Evolutionary conservation across 2,888 invertebrate species (phyloP).

Genomic region (Ennomos fuscantarius): DNA sequence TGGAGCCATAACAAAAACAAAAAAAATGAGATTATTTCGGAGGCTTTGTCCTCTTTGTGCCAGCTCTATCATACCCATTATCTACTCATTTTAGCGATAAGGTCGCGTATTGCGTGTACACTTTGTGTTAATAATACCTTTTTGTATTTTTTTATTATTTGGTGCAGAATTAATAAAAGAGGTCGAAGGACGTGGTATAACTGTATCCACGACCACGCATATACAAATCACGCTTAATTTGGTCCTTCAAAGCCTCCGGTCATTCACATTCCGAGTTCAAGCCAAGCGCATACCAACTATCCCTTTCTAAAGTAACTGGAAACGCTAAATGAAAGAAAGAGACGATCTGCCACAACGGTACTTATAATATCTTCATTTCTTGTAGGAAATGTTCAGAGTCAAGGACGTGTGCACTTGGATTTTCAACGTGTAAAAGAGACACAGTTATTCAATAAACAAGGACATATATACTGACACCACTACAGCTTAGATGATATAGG

Average conservation of each 20-base stretch:
- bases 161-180: too few species aligned
- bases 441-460: conserved; percentile 50
- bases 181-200: conserved; percentile 35
- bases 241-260: conserved; percentile 73
- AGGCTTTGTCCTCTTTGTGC: too few species aligned
- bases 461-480: conserved; percentile 45
- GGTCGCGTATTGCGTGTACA: too few species aligned
- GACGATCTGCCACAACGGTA: conserved; percentile 71
- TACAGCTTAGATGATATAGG: conserved; percentile 62
- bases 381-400: conserved; percentile 65
- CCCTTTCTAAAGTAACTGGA: conserved; percentile 49
- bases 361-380: conserved; percentile 57
- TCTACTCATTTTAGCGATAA: too few species aligned
- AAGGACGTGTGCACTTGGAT: conserved; percentile 75
- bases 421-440: conserved; percentile 53
- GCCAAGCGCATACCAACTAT: conserved; percentile 61
- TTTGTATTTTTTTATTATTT: too few species aligned
- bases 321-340: conserved; percentile 41
- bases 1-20: too few species aligned
- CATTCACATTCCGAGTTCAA: conserved; percentile 76
- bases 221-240: conserved; percentile 50
- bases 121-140: too few species aligned
- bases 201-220: conserved; percentile 13
- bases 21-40: too few species aligned
- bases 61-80: too few species aligned